A percentile compares a stretch with the other conserved stretches of the same genome.
These are phyloP conservation scores for Ellobius talpinus DNA, from an alignment of 2,113 vertebrate genomes.

Conservation along the genomic window DNA sequence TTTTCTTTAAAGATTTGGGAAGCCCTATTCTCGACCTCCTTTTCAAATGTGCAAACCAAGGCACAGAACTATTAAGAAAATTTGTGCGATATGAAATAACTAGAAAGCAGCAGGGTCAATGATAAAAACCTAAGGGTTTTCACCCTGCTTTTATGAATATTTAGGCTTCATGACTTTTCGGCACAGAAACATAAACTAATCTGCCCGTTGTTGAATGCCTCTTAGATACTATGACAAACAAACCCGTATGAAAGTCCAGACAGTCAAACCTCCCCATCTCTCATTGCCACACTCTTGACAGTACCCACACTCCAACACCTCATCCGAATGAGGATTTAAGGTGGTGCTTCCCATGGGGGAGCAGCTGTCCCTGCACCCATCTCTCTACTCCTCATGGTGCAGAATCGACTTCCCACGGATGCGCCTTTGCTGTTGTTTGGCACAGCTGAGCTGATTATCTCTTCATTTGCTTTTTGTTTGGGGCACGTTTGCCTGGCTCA, in stretches of 20 bases:
- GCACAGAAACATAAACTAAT: constrained; percentile 44
- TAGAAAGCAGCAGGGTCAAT: not conserved
- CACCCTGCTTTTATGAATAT: not conserved
- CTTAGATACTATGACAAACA: constrained; percentile 9
- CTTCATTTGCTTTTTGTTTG: constrained; percentile 5
- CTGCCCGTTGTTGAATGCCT: not conserved
- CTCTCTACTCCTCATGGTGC: not conserved
- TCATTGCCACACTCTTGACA: not conserved
- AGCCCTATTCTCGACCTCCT: not conserved
- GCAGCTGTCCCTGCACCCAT: not conserved
- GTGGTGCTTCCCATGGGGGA: not conserved
- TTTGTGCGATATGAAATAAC: not conserved
- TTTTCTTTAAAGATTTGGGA: not conserved
- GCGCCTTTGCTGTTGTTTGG: not conserved
- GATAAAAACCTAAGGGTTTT: not conserved
- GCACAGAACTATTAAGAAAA: not conserved
- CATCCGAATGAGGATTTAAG: not conserved
- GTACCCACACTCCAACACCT: not conserved
- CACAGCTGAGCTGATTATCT: constrained; percentile 23
- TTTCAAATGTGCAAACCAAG: not conserved
- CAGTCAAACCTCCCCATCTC: not conserved
- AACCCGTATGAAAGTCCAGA: not conserved
- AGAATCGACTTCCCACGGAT: not conserved
- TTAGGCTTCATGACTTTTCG: not conserved
- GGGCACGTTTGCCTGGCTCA: not conserved